phyloP scores from a whole-genome alignment of 92 coral and sea anemone genomes.

The Actinernus sp. region DNA sequence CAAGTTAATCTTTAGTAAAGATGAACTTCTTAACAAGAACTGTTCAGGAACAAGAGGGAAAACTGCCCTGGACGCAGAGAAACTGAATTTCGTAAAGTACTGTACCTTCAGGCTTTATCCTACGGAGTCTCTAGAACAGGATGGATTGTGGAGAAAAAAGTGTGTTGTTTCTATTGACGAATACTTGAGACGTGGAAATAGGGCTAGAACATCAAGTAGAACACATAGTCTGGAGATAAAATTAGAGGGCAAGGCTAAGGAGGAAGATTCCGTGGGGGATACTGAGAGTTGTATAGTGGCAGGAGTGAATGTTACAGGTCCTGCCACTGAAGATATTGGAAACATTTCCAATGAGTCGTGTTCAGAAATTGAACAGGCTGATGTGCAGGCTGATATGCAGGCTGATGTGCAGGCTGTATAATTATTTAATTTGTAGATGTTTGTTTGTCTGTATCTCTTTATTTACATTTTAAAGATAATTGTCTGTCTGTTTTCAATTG shows the following conservation, averaged over 20 bases:
- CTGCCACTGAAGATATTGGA: too few relatives aligned
- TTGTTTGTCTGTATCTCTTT: too few relatives aligned
- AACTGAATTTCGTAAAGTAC: slow-evolving; percentile 64
- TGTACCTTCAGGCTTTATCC: slow-evolving; percentile 75
- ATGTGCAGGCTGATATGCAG: too few relatives aligned
- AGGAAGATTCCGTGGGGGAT: too few relatives aligned
- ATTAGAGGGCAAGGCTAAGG: neutral
- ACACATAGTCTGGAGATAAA: slow-evolving; percentile 6
- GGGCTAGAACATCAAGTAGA: slow-evolving; percentile 50
- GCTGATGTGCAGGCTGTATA: too few relatives aligned
- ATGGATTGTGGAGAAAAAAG: slow-evolving; percentile 64
- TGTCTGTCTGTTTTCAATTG: too few relatives aligned
- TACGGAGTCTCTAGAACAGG: slow-evolving; percentile 62
- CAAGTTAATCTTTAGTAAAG: slow-evolving; percentile 61
- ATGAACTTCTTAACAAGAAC: slow-evolving; percentile 68
- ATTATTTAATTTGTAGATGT: too few relatives aligned
- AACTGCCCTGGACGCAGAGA: slow-evolving; percentile 65
- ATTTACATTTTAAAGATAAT: too few relatives aligned
- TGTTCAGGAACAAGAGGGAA: slow-evolving; percentile 84
- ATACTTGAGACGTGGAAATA: slow-evolving; percentile 78
- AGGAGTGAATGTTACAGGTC: neutral
- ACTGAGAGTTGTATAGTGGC: too few relatives aligned
- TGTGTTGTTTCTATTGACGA: slow-evolving; percentile 78
- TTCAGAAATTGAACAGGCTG: too few relatives aligned
- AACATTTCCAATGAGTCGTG: too few relatives aligned